These are phyloP conservation scores for Xylota sylvarum DNA, from an alignment of 2,888 invertebrate genomes.

Conservation along the genomic window DNA sequence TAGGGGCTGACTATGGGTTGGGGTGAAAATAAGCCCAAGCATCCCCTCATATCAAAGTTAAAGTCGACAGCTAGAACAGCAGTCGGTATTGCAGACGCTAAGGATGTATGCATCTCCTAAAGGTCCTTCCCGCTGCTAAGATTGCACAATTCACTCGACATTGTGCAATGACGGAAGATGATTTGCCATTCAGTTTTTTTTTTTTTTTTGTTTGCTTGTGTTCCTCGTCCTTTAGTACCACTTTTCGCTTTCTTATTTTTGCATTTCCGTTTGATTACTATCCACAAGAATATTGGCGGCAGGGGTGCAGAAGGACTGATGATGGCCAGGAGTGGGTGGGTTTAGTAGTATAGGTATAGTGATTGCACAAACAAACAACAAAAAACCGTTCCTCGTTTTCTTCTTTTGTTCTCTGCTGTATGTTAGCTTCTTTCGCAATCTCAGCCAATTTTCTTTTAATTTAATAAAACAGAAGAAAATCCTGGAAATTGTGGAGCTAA, in stretches of 20 bases:
- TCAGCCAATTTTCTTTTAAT: slow-evolving; percentile 77
- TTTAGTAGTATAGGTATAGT: slow-evolving; percentile 33
- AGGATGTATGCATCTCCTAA: neutral
- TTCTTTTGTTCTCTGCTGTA: slow-evolving; percentile 14
- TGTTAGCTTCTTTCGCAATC: slow-evolving; percentile 67
- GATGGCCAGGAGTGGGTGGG: slow-evolving; percentile 19
- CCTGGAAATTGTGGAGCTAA: neutral
- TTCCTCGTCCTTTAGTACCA: slow-evolving; percentile 40
- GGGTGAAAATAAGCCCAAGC: slow-evolving; percentile 6
- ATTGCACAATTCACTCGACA: slow-evolving; percentile 34
- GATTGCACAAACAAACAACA: slow-evolving; percentile 66
- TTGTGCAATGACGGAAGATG: slow-evolving; percentile 54
- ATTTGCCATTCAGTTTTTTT: slow-evolving; percentile 58
- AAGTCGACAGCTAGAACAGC: slow-evolving; percentile 53
- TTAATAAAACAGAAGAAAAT: slow-evolving; percentile 74
- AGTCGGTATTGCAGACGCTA: slow-evolving; percentile 6
- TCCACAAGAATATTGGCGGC: slow-evolving; percentile 55
- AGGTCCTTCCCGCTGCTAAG: slow-evolving; percentile 4
- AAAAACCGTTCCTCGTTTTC: slow-evolving; percentile 56
- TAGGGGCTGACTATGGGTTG: neutral
- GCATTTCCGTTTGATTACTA: slow-evolving; percentile 73
- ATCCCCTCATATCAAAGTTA: slow-evolving; percentile 52
- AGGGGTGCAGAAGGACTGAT: too few relatives aligned
- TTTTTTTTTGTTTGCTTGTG: neutral
- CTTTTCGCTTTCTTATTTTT: slow-evolving; percentile 58